Evolutionary conservation across 2,888 invertebrate species (phyloP).

Genomic region (Scaptomyza parva): DNA sequence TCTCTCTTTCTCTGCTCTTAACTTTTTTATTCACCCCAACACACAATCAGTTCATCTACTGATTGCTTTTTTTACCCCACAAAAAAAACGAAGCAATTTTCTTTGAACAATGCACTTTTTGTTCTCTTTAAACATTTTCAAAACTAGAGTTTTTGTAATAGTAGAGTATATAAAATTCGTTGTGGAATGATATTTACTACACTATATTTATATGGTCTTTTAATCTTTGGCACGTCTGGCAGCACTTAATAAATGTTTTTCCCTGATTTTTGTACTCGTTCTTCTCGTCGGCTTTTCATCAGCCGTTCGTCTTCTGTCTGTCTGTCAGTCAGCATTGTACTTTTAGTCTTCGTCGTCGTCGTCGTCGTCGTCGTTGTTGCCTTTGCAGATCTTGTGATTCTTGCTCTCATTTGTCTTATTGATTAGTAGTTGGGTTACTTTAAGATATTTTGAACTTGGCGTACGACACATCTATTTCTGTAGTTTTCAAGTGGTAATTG

Average conservation of each 20-base stretch:
- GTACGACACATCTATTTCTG: constrained; percentile 32
- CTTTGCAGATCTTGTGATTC: constrained; percentile 65
- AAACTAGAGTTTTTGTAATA: too few species aligned
- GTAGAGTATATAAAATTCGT: constrained; percentile 6
- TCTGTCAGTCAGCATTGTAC: constrained; percentile 8
- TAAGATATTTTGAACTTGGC: constrained; percentile 23
- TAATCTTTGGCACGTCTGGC: constrained; percentile 21
- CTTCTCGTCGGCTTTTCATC: constrained; percentile 15
- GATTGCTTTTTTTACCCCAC: constrained; percentile 33
- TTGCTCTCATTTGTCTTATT: constrained; percentile 69
- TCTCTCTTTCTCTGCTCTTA: not conserved
- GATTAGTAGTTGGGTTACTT: constrained; percentile 57
- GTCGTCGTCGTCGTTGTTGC: constrained; percentile 9
- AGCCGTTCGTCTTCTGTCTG: not conserved
- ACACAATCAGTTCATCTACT: not conserved
- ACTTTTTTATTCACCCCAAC: not conserved
- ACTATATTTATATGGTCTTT: constrained; percentile 26
- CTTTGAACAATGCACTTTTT: constrained; percentile 25
- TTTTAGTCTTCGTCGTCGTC: constrained; percentile 10
- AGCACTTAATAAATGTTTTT: constrained; percentile 59
- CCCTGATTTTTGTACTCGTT: constrained; percentile 18
- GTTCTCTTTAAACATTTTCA: too few species aligned
- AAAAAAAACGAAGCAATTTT: constrained; percentile 5
- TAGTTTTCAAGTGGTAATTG: constrained; percentile 1
- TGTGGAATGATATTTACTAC: not conserved